Base-by-base conservation (phyloP, 37 sponge, comb jelly and placozoan genomes). In the Chondrilla cf. caribensis region DNA sequence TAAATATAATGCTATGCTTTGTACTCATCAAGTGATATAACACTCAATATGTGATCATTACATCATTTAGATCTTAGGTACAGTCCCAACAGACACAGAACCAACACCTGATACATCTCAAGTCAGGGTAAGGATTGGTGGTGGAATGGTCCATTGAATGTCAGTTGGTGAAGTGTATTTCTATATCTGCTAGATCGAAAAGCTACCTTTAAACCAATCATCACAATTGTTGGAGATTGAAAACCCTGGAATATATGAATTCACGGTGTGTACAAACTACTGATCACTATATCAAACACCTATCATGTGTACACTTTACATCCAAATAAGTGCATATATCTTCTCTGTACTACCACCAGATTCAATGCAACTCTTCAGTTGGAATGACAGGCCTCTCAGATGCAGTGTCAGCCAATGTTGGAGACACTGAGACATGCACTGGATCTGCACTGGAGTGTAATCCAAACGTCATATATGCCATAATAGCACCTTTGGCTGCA, bases 391-490 rank as follows among this genome's bases (percentile, higher is more conserved):
- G 36, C 43, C 18, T 40, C 21, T 43, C 76, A 22, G 8, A 9
- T 18, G 42, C 76, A 25, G 41, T 73, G 44, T n/a, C 76, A 40
- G 76, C 76, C 2, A 22, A 73, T 21, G 43, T 73, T 5, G 35
- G 35, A 33, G 43, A 40, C 6, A 2, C 41, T 5, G 24, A 39
- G 24, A 7, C 2, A 40, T 73, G 76, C 6, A 43, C 43, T 73
- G 68, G 68, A 7, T 36, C 41, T 15, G 6, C 7, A 21, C 5
- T 73, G 8, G 76, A 73, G 44, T 73, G 76, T 43, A 73, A 73
- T 22, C 76, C 76, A 5, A 42, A 39, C 43, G n/a, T 39, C 76
- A 37, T 73, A 19, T 73, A 73, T 40, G 76, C 76, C 41, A 42
- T 73, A 31, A 73, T 40, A 14, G 76, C 40, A 17, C 76, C 76